Percentiles rank a stretch among this genome's conserved stretches.
Evolutionary conservation across 2,797 vertebrate species (phyloP).

Genomic region (Argentina silus): DNA sequence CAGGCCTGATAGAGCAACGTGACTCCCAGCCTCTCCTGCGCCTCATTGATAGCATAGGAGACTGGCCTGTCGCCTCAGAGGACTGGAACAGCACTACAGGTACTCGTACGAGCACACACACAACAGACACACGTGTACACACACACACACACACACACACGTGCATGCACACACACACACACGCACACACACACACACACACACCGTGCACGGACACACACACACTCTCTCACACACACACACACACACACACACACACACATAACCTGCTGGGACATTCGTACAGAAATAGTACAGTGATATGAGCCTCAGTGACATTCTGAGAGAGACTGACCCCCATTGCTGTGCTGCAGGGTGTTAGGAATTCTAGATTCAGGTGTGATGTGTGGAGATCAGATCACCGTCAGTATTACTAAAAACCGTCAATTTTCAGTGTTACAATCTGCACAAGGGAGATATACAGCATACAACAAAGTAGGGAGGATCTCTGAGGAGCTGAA

Average conservation of each 20-base stretch:
- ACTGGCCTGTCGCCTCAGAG: constrained; percentile 91
- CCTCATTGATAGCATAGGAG: constrained; percentile 83
- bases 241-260: not conserved
- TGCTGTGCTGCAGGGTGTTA: not conserved
- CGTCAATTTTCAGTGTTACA: no score
- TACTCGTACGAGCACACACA: constrained; percentile 55
- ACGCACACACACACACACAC: constrained; percentile 28
- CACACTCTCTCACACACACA: not conserved
- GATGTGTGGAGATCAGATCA: not conserved
- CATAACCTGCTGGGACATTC: not conserved
- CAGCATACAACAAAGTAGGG: no score
- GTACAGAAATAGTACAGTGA: constrained; percentile 23
- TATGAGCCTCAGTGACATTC: constrained; percentile 44
- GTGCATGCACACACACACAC: constrained; percentile 21
- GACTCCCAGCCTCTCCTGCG: constrained; percentile 88
- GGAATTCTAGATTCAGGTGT: not conserved
- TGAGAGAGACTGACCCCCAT: constrained; percentile 38
- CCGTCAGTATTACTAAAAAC: no score
- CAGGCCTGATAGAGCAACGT: constrained; percentile 90
- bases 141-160: constrained; percentile 16
- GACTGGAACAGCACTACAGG: constrained; percentile 86
- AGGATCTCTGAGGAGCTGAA: no score
- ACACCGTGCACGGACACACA: constrained; percentile 28
- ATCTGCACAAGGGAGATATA: no score
- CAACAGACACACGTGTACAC: constrained; percentile 9